Evolutionary conservation across 2,113 vertebrate species (phyloP), one percentile per base, ranked within the genome.

Genomic region (Pelusios castaneus): DNA sequence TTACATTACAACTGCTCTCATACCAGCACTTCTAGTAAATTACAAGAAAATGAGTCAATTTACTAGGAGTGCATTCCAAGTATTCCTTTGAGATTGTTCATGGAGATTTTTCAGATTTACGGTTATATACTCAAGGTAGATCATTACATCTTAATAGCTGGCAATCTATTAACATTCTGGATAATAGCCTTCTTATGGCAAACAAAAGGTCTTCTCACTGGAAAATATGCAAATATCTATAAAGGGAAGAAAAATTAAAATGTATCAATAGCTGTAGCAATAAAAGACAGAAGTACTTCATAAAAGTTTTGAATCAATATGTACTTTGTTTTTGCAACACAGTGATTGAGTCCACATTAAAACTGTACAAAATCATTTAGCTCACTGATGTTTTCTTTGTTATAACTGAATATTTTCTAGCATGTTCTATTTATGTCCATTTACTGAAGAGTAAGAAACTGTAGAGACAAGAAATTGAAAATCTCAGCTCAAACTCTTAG

Each of bases 41-140:
- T 95, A 97, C 52, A 89, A 96, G 96, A 97, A 98, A 98, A 98
- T 93, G 87, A 97, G 94, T 56, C 95, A 97, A 95, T 97, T 97
- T 97, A 97, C 93, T 92, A 92, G 55, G 49, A 97, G 12, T 93
- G 77, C 92, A 96, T 98, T 98, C 85, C 90, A 97, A 98, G 87
- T 96, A 97, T 91, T 97, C 95, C 91, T 97, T 91, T 95, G 95
- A 97, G 93, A 98, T 87, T 95, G 54, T 47, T 95, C 82, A 95
- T 19, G 24, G 97, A 97, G 91, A 95, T 97, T 97, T 98, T 97
- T 97, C 29, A 95, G 96, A 97, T 97, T 93, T 97, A 94, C 87
- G 97, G 95, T 95, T 97, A 97, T 97, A 97, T 96, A 97, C 70
- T 96, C 95, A 93, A 96, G 78, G 81, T 96, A 97, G 94, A 94